Evolutionary conservation across 2,797 vertebrate species (phyloP), one percentile per base, ranked within the genome.

Genomic region (Malacoctenus gilli): DNA sequence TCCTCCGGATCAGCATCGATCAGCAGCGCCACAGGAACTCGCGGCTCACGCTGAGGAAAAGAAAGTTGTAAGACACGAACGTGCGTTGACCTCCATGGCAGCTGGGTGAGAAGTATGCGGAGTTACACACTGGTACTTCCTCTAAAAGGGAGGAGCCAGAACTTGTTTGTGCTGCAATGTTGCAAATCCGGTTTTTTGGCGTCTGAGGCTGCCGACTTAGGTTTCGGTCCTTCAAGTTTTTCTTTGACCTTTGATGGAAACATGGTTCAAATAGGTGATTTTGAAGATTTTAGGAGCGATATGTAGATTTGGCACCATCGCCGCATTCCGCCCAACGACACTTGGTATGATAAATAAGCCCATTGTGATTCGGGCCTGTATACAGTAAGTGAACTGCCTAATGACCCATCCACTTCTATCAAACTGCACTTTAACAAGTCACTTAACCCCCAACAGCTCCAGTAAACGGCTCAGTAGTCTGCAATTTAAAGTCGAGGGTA

Each of bases 141-240:
- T 57, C 25, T 31, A 50, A n/a, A n/a, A 75, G 75, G 86, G 79
- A 63, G 84, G 85, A 70, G 68, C 40, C 40, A 57, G 22, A 71
- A 76, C 72, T 49, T 53, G 76, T 85, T 85, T 83, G 38, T 18
- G n/a, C 16, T 52, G 59, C 57, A 75, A 87, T 87, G 85, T 59
- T 5, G 68, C 41, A 48, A 28, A 77, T 42, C 87, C 8, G 12
- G 85, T 88, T 89, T 73, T 40, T 32, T 13, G 4, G 19, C 14
- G 25, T 15, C n/a, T 10, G 13, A 34, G 19, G 41, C n/a, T 23
- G 35, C 18, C 66, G 51, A 52, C 39, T 11, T 28, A 23, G 48
- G 6, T 49, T 68, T 68, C 36, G 10, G 36, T 15, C 32, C 14
- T 23, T 12, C 11, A 43, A 10, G 18, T 23, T 25, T 32, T 21